Percentiles rank a stretch among this genome's conserved stretches.
These are phyloP conservation scores for Rhinolophus ferrumequinum DNA, from an alignment of 2,113 vertebrate species.

Conservation along the genomic window DNA sequence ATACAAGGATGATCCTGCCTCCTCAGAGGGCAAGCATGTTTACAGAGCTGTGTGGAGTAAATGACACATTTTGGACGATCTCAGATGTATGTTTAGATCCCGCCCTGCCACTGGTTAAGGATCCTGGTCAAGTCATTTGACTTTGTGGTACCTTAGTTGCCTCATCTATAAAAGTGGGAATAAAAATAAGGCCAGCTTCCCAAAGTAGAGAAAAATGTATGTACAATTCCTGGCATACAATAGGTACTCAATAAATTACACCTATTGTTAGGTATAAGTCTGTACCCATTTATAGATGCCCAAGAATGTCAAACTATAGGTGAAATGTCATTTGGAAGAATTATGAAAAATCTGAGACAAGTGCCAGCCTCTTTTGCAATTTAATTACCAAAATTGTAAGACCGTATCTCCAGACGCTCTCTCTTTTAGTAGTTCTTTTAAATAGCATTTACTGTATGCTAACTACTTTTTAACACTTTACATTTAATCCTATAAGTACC, in stretches of 20 bases:
- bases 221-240: neutral
- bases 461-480: neutral
- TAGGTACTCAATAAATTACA: neutral
- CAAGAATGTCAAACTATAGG: neutral
- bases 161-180: neutral
- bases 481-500: neutral
- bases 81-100: neutral
- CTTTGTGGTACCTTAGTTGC: neutral
- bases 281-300: neutral
- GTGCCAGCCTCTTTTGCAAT: neutral
- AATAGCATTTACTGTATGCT: neutral
- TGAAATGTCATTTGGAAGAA: neutral
- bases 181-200: neutral
- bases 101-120: neutral
- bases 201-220: neutral
- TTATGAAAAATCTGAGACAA: neutral
- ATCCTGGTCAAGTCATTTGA: neutral
- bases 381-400: neutral
- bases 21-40: neutral
- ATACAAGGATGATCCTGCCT: neutral
- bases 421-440: neutral
- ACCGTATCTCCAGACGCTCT: neutral
- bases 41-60: rapidly evolving
- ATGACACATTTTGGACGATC: neutral
- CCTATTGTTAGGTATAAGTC: neutral